Evolutionary conservation across 2,888 invertebrate genomes (phyloP).

Genomic region (Drosophila neutralis): DNA sequence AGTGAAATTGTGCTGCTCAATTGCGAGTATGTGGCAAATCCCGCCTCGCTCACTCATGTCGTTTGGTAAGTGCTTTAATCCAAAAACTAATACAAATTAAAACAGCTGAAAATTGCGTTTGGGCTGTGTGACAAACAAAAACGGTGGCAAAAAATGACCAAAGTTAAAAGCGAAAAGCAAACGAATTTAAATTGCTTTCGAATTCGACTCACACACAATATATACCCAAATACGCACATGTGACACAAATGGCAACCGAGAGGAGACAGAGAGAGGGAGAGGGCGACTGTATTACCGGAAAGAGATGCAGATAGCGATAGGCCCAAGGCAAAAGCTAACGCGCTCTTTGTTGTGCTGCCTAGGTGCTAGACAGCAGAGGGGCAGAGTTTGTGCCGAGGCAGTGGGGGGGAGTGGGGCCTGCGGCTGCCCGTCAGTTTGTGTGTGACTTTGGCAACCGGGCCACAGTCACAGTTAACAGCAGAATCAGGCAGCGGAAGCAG

Average conservation of each 20-base stretch:
- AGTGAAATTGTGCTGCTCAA: slow-evolving; percentile 90
- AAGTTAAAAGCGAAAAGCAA: slow-evolving; percentile 65
- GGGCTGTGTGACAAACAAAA: background rate
- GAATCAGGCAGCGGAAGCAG: slow-evolving; percentile 2
- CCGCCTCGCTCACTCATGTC: slow-evolving; percentile 90
- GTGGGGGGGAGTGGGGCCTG: slow-evolving; percentile 14
- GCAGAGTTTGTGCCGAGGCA: background rate
- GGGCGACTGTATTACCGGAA: background rate
- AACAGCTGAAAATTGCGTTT: background rate
- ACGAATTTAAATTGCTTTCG: slow-evolving; percentile 73
- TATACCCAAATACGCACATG: slow-evolving; percentile 44
- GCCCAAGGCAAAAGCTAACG: slow-evolving; percentile 51
- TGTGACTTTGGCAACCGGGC: slow-evolving; percentile 53
- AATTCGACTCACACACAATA: slow-evolving; percentile 36
- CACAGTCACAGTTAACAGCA: slow-evolving; percentile 8
- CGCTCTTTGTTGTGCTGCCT: slow-evolving; percentile 52
- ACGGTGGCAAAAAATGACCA: slow-evolving; percentile 40
- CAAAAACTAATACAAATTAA: slow-evolving; percentile 22
- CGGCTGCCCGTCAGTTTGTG: slow-evolving; percentile 30
- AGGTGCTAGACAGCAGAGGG: slow-evolving; percentile 34
- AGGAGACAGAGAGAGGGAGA: background rate
- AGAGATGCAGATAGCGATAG: slow-evolving; percentile 13
- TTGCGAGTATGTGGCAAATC: slow-evolving; percentile 94
- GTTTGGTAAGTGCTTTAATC: slow-evolving; percentile 88
- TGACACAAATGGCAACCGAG: slow-evolving; percentile 26